Conservation (phyloP, 2,888 invertebrate species). For the Glaucopsyche alexis region DNA sequence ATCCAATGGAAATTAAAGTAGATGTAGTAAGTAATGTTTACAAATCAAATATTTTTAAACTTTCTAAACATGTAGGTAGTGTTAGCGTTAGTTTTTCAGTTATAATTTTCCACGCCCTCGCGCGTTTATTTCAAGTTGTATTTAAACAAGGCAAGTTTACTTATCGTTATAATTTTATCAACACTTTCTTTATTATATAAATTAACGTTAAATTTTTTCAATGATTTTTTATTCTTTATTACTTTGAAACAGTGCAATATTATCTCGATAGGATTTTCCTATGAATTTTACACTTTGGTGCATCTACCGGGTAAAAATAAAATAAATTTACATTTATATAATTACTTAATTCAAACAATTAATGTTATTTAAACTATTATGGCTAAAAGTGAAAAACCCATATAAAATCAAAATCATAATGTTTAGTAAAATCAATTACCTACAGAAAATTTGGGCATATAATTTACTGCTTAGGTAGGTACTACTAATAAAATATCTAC, state of each 20-base stretch:
- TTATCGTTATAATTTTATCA: not conserved
- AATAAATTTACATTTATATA: too few relatives aligned
- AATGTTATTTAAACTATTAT: too few relatives aligned
- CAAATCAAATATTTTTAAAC: not conserved
- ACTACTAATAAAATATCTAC: too few relatives aligned
- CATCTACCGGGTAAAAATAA: too few relatives aligned
- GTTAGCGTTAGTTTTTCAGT: slow-evolving; percentile 1
- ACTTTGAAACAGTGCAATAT: not conserved
- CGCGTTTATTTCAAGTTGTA: not conserved
- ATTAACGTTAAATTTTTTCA: not conserved
- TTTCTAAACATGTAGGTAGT: not conserved
- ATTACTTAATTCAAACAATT: too few relatives aligned
- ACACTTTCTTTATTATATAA: not conserved
- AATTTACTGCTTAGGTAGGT: too few relatives aligned
- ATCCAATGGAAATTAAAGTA: slow-evolving; percentile 65
- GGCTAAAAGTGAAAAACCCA: too few relatives aligned
- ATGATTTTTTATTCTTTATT: not conserved
- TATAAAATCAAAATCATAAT: too few relatives aligned
- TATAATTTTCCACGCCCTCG: not conserved
- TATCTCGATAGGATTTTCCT: too few relatives aligned
- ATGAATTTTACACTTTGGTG: not conserved
- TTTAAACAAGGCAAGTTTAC: not conserved
- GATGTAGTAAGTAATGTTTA: slow-evolving; percentile 61
- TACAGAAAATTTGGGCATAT: too few relatives aligned
- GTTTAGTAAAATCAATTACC: too few relatives aligned